Conservation (phyloP, 2,888 invertebrate species). For the Limnephilus marmoratus region DNA sequence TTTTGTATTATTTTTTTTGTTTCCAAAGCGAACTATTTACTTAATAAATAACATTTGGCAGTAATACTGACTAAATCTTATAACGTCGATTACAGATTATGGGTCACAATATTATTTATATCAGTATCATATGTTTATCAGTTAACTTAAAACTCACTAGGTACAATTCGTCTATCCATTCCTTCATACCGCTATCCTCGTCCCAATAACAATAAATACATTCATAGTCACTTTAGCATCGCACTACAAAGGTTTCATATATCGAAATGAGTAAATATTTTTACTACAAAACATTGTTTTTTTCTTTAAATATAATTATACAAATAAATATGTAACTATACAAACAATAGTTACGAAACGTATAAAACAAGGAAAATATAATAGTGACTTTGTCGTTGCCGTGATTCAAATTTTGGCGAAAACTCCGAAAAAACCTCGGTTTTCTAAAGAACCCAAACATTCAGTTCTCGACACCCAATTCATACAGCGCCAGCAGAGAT, state of each 20-base stretch:
- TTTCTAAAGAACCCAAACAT: slow-evolving; percentile 21
- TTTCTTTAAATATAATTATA: slow-evolving; percentile 37
- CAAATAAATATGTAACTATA: slow-evolving; percentile 58
- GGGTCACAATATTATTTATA: slow-evolving; percentile 16
- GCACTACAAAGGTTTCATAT: slow-evolving; percentile 45
- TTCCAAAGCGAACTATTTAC: slow-evolving; percentile 30
- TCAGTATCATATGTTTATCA: slow-evolving; percentile 27
- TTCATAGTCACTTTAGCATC: slow-evolving; percentile 47
- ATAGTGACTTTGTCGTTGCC: slow-evolving; percentile 57
- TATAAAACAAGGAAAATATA: slow-evolving; percentile 58
- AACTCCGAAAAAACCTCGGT: slow-evolving; percentile 34
- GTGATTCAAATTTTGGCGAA: slow-evolving; percentile 46
- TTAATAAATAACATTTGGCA: slow-evolving; percentile 34
- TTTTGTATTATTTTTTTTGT: slow-evolving; percentile 17
- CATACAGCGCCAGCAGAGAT: background rate
- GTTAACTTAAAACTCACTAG: background rate
- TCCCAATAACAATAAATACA: slow-evolving; percentile 17
- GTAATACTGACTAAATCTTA: slow-evolving; percentile 37
- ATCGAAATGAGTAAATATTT: slow-evolving; percentile 58
- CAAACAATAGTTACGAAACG: slow-evolving; percentile 58
- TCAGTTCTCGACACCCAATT: slow-evolving; percentile 25
- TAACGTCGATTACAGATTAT: slow-evolving; percentile 32
- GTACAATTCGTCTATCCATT: background rate
- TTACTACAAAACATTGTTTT: slow-evolving; percentile 50
- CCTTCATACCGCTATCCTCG: background rate